Evolutionary conservation across 2,797 vertebrate species (phyloP).

Genomic region (Spinus olivaceus): DNA sequence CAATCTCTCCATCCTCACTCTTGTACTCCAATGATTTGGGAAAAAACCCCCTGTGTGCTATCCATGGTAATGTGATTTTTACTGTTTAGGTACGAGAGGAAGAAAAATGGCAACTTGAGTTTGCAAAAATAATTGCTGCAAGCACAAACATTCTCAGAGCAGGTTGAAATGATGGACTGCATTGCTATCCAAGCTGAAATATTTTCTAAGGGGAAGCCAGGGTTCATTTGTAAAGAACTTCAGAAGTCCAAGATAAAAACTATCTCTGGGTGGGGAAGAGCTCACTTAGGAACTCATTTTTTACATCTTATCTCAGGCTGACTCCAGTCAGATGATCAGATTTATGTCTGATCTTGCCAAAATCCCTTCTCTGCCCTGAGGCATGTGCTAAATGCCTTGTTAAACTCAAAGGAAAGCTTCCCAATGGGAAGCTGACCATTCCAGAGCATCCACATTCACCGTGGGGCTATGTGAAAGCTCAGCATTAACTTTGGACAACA

Average conservation of each 20-base stretch:
- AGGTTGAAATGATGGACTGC: background rate
- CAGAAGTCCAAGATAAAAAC: background rate
- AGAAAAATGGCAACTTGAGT: background rate
- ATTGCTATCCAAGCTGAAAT: background rate
- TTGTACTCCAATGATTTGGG: background rate
- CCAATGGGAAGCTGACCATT: background rate
- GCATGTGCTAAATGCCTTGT: background rate
- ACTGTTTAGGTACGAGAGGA: background rate
- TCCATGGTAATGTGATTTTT: background rate
- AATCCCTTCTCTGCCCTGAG: background rate
- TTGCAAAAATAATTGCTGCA: background rate
- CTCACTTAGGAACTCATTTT: background rate
- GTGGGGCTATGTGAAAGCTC: background rate
- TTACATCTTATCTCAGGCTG: background rate
- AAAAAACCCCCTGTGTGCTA: rapidly evolving
- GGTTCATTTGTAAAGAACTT: background rate
- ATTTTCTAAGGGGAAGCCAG: background rate
- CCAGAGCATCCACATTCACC: background rate
- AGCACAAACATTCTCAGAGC: background rate
- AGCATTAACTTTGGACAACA: background rate
- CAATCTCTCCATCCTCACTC: background rate
- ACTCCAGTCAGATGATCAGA: background rate
- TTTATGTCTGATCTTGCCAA: background rate
- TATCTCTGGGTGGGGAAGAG: background rate
- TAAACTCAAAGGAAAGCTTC: background rate